Evolutionary conservation across 2,888 invertebrate genomes (phyloP).

Genomic region (Eupithecia exiguata): DNA sequence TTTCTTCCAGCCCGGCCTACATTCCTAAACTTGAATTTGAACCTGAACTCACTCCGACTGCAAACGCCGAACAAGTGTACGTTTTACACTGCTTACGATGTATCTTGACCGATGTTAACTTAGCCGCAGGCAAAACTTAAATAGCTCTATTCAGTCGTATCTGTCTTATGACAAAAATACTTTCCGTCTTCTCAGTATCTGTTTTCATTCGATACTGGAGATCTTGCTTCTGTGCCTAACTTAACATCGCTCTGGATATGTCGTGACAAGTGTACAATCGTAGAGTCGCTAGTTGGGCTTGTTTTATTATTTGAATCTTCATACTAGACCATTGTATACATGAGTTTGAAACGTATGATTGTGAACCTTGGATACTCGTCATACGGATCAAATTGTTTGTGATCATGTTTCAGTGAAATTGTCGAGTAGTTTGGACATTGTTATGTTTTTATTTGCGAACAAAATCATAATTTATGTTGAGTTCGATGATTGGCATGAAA

Average conservation of each 20-base stretch:
- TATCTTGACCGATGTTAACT: conserved; percentile 12
- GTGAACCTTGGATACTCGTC: conserved; percentile 5
- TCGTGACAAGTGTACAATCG: conserved; percentile 38
- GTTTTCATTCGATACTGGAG: background rate
- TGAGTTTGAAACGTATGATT: conserved; percentile 43
- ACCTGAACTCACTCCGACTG: conserved; percentile 95
- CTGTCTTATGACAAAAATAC: background rate
- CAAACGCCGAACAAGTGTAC: conserved; percentile 95
- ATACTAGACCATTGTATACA: conserved; percentile 50
- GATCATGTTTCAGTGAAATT: conserved; percentile 30
- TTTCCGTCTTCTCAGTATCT: background rate
- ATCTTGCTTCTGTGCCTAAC: conserved; percentile 2
- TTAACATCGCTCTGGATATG: background rate
- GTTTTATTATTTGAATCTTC: conserved; percentile 55
- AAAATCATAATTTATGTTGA: conserved; percentile 22
- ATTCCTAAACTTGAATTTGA: conserved; percentile 98
- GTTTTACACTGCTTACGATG: conserved; percentile 71
- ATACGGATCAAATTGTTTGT: conserved; percentile 31
- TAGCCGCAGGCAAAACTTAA: background rate
- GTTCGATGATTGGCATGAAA: conserved; percentile 40
- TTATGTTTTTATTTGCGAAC: conserved; percentile 42
- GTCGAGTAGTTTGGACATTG: conserved; percentile 35
- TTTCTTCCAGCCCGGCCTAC: conserved; percentile 97
- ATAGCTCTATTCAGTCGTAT: background rate
- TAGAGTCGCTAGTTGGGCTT: conserved; percentile 79